Base-by-base conservation (phyloP, 2,888 invertebrate genomes). In the Drepanosiphum platanoidis region DNA sequence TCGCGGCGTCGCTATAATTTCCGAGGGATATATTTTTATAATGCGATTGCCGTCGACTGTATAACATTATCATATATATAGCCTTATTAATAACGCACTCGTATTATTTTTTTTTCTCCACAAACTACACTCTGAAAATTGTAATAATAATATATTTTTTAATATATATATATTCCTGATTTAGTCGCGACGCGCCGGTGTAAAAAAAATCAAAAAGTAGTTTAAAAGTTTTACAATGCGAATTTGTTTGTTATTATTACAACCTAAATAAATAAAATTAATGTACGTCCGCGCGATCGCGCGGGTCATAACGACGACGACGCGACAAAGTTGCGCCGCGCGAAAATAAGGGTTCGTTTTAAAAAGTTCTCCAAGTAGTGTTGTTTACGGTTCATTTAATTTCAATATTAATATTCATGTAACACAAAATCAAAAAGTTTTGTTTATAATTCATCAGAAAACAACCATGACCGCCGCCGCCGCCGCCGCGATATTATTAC, bases 41-140 rank as follows among this genome's bases (percentile, higher is more conserved):
- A n/a, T n/a, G 18, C 34, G 27, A 34, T 46, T 15, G 18, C 27
- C 5, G 61, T 61, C 22, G 30, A 42, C 64, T 68, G 79, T 68
- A 68, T 79, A 79, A 18, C 34, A 68, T 68, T 79, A 79, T 46
- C 79, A 79, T 79, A 79, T 46, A 66, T 68, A 79, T 52, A 46
- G 27, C 27, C 18, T 46, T 27, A 34, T 79, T 79, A 68, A n/a
- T n/a, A n/a, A n/a, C n/a, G n/a, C n/a, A n/a, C n/a, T n/a, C n/a
- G n/a, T n/a, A n/a, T n/a, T n/a, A n/a, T n/a, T n/a, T n/a, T n/a
- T n/a, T n/a, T 39, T 22, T 61, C n/a, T 79, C 8, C 15, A 4
- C n/a, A 66, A 79, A 52, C 46, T 27, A 22, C 30, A 8, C 32
- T n/a, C n/a, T 46, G 32, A 5, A 32, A 66, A 66, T 30, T 52